These are phyloP conservation scores for Dione juno DNA, from an alignment of 2,888 invertebrate genomes.

Conservation along the genomic window DNA sequence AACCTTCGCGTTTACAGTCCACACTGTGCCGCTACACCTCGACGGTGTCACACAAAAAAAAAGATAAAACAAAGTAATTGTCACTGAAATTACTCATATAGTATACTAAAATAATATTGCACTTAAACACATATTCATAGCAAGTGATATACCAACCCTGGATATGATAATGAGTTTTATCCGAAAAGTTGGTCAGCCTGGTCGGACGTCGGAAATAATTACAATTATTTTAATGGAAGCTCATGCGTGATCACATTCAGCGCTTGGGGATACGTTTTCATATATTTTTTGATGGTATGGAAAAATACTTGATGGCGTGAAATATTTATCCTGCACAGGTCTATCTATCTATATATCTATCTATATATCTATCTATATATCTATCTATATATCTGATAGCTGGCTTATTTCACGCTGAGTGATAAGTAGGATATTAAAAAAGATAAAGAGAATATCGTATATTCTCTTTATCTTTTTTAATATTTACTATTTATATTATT, in stretches of 20 bases:
- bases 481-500: no score
- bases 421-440: no score
- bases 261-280: constrained; percentile 7
- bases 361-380: not conserved
- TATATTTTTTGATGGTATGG: constrained; percentile 13
- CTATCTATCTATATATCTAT: not conserved
- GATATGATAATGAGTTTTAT: constrained; percentile 34
- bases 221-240: constrained; percentile 39
- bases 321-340: not conserved
- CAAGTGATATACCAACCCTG: constrained; percentile 24
- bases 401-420: no score
- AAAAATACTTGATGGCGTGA: not conserved
- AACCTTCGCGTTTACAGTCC: no score
- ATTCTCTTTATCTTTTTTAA: no score
- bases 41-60: no score
- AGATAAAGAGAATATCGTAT: no score
- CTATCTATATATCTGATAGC: not conserved
- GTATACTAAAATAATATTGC: no score
- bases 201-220: constrained; percentile 37
- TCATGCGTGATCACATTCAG: constrained; percentile 10
- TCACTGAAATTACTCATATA: no score
- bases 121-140: no score
- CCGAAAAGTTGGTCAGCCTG: constrained; percentile 28
- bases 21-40: no score
- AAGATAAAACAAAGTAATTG: no score